A percentile compares a stretch with the other conserved stretches of the same genome.
Conservation (phyloP, 2,888 invertebrate species). For the Frankliniella intonsa region DNA sequence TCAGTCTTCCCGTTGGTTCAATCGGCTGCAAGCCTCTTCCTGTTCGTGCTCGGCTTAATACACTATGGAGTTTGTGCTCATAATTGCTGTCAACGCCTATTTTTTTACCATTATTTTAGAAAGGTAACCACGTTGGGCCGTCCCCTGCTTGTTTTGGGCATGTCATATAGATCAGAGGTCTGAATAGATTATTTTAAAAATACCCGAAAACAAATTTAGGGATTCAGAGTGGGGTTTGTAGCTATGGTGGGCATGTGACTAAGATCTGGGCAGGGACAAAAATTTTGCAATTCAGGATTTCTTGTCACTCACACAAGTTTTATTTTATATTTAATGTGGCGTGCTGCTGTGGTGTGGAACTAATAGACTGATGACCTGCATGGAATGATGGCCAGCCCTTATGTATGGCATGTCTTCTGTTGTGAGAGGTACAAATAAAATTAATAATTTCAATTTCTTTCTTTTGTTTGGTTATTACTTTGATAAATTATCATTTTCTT, state of each 20-base stretch:
- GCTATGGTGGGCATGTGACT: neutral
- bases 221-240: neutral
- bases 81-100: neutral
- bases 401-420: conserved; percentile 21
- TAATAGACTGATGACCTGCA: neutral
- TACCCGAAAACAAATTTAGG: neutral
- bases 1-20: conserved; percentile 5
- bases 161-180: neutral
- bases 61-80: conserved; percentile 4
- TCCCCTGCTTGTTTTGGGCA: neutral
- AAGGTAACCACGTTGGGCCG: neutral
- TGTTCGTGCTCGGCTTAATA: neutral
- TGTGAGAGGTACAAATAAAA: neutral
- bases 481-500: neutral
- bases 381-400: neutral
- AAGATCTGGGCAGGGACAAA: neutral
- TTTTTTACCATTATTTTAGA: conserved; percentile 1
- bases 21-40: neutral
- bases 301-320: too few species aligned
- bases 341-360: conserved; percentile 14
- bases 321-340: neutral
- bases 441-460: neutral
- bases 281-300: too few species aligned
- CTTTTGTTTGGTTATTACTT: neutral
- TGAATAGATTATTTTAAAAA: neutral